Evolutionary conservation across 1,140 invertebrate species (phyloP).

Genomic region (Agrilus planipennis): DNA sequence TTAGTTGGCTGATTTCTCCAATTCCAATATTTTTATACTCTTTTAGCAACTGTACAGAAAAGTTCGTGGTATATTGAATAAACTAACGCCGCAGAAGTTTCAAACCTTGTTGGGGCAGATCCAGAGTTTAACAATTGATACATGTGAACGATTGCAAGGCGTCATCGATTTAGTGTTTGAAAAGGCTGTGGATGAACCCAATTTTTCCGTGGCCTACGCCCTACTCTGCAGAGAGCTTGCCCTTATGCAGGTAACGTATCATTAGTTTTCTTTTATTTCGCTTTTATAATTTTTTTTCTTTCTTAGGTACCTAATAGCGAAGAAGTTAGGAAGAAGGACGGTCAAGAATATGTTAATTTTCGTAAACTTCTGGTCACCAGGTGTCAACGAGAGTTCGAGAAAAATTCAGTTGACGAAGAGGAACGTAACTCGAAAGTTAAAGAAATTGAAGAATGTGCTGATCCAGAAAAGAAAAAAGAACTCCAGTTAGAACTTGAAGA

Average conservation of each 20-base stretch:
- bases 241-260: conserved; percentile 43
- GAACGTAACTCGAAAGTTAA: conserved; percentile 43
- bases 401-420: conserved; percentile 56
- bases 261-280: background rate
- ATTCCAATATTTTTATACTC: no score
- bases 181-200: conserved; percentile 89
- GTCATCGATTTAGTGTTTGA: conserved; percentile 89
- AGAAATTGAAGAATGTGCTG: conserved; percentile 51
- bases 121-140: conserved; percentile 65
- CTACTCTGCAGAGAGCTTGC: conserved; percentile 61
- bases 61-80: conserved; percentile 84
- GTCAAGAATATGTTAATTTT: conserved; percentile 53
- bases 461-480: conserved; percentile 62
- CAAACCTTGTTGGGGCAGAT: conserved; percentile 69
- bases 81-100: conserved; percentile 90
- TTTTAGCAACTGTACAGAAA: conserved; percentile 62
- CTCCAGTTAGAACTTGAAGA: conserved; percentile 54
- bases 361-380: conserved; percentile 66
- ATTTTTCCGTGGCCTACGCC: conserved; percentile 84
- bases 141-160: conserved; percentile 60
- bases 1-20: no score
- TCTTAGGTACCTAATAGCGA: conserved; percentile 13
- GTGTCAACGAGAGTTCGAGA: conserved; percentile 83
- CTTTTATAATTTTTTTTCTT: background rate
- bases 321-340: conserved; percentile 20